Evolutionary conservation across 2,797 vertebrate genomes (phyloP).

Genomic region (Acrossocheilus fasciatus): DNA sequence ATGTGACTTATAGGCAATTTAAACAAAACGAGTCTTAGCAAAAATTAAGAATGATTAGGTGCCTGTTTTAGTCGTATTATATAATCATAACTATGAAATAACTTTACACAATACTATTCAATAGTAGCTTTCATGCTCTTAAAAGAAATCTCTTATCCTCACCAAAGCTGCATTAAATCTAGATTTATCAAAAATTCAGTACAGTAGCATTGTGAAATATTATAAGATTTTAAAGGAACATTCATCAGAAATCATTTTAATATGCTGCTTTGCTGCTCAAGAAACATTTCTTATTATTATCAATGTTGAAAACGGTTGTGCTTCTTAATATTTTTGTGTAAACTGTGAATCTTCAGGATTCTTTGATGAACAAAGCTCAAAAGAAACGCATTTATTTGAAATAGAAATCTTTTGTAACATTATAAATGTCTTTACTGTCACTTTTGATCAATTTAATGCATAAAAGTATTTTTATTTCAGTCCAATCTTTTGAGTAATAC

Average conservation of each 20-base stretch:
- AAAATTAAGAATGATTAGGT: not conserved
- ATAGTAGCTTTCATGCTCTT: not conserved
- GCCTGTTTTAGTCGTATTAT: not conserved
- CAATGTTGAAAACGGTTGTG: not conserved
- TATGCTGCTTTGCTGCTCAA: not conserved
- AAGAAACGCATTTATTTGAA: not conserved
- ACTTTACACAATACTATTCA: not conserved
- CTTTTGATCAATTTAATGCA: too few relatives aligned
- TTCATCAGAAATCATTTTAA: not conserved
- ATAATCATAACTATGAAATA: not conserved
- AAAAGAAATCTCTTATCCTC: not conserved
- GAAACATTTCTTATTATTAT: not conserved
- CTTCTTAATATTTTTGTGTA: not conserved
- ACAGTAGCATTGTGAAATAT: not conserved
- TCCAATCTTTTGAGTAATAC: too few relatives aligned
- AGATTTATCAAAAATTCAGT: not conserved
- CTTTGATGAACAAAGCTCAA: not conserved
- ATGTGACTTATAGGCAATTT: not conserved
- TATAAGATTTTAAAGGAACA: not conserved
- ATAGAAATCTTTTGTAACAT: not conserved
- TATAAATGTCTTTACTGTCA: not conserved
- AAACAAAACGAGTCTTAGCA: not conserved
- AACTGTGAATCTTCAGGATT: not conserved
- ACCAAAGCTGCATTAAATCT: not conserved
- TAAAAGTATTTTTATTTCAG: too few relatives aligned